A percentile compares a stretch with the other conserved stretches of the same genome.
phyloP scores from a whole-genome alignment of 64 coral and sea anemone genomes.

The Montipora sp. region DNA sequence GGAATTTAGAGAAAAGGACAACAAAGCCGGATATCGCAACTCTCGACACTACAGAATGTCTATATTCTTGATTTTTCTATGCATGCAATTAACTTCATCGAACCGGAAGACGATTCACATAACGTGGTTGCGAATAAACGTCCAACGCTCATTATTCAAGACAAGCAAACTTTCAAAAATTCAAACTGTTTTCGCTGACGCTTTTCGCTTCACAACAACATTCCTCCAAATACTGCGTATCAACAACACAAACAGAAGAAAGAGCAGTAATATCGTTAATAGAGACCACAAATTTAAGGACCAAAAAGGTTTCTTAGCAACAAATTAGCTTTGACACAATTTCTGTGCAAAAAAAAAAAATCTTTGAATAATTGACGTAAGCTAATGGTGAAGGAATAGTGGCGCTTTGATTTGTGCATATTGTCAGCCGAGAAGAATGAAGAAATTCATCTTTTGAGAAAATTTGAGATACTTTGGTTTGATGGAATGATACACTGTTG shows the following conservation, averaged over 20 bases:
- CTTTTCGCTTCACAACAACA: not conserved
- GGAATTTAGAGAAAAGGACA: too few relatives aligned
- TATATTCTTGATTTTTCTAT: not conserved
- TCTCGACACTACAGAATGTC: not conserved
- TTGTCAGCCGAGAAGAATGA: not conserved
- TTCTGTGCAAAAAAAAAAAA: not conserved
- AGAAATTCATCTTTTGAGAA: not conserved
- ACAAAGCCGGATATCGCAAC: not conserved
- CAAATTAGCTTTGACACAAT: not conserved
- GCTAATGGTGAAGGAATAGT: not conserved
- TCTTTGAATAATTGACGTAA: not conserved
- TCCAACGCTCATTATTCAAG: not conserved
- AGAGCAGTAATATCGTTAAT: slow-evolving; percentile 36
- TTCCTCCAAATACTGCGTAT: not conserved
- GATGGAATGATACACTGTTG: not conserved
- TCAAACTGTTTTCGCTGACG: not conserved
- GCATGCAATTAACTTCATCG: not conserved
- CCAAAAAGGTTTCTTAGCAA: slow-evolving; percentile 46
- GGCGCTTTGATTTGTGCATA: not conserved
- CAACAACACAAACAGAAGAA: not conserved
- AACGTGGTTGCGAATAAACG: not conserved
- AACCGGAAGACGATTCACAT: not conserved
- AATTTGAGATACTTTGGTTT: not conserved
- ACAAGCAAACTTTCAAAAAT: not conserved
- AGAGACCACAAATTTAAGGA: slow-evolving; percentile 35